A percentile compares a stretch with the other conserved stretches of the same genome.
Conservation (phyloP, 2,113 vertebrate species). For the Elanoides forficatus region DNA sequence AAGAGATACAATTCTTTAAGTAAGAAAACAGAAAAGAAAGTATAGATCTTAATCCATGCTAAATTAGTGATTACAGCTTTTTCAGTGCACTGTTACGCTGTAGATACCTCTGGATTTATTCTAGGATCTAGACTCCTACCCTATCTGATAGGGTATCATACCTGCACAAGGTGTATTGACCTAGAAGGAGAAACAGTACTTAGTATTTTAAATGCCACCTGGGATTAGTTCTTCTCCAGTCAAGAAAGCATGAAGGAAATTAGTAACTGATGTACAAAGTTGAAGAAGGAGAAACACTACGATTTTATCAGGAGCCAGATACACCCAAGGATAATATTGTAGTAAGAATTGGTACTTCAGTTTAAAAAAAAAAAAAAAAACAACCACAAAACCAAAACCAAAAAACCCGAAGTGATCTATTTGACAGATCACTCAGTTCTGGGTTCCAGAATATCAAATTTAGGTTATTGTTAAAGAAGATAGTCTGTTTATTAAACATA, state of each 20-base stretch:
- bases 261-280: neutral
- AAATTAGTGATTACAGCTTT: neutral
- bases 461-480: neutral
- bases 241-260: neutral
- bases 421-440: neutral
- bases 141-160: neutral
- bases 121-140: neutral
- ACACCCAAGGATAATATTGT: neutral
- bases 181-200: neutral
- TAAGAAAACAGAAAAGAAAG: neutral
- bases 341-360: neutral
- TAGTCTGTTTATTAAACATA: neutral
- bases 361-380: neutral
- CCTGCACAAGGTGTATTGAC: neutral
- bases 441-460: neutral
- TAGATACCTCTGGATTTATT: neutral
- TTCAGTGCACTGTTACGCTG: neutral
- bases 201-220: neutral
- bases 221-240: neutral
- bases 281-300: neutral
- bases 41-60: neutral
- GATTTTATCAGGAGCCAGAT: neutral
- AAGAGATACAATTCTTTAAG: neutral
- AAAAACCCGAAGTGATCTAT: neutral
- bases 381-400: too few relatives aligned